Conservation (phyloP, 2,888 invertebrate species). For the Eupithecia pulchellata region DNA sequence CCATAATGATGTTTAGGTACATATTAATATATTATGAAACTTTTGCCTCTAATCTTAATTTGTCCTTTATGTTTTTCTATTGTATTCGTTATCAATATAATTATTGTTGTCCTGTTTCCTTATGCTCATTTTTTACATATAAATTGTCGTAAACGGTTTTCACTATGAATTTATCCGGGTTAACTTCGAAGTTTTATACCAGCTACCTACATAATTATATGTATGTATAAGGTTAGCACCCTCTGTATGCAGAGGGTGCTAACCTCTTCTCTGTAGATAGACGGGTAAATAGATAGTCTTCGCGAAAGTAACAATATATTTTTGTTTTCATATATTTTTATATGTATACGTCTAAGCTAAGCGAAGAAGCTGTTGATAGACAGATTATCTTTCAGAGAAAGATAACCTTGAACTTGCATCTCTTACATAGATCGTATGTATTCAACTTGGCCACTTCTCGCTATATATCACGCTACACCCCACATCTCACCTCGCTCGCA, state of each 20-base stretch:
- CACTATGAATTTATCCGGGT: no score
- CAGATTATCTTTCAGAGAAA: not conserved
- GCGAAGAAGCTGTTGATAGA: not conserved
- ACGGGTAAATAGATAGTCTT: no score
- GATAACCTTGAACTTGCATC: not conserved
- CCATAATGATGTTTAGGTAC: no score
- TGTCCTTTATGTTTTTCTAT: not conserved
- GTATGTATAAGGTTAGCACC: no score
- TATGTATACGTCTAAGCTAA: not conserved
- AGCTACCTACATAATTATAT: no score
- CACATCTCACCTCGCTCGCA: conserved; percentile 58
- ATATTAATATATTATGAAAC: no score
- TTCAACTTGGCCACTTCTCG: conserved; percentile 33
- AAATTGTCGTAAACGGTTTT: not conserved
- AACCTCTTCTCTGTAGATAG: no score
- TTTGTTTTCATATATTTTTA: not conserved
- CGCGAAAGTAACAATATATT: not conserved
- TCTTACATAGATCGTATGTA: not conserved
- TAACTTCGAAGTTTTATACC: no score
- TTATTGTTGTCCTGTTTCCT: not conserved
- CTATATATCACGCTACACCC: conserved; percentile 47
- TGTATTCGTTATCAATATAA: not conserved
- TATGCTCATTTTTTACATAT: not conserved
- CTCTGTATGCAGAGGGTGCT: no score
- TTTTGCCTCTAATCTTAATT: not conserved